phyloP scores from a whole-genome alignment of 2,797 vertebrate genomes.

The Graptemys geographica region DNA sequence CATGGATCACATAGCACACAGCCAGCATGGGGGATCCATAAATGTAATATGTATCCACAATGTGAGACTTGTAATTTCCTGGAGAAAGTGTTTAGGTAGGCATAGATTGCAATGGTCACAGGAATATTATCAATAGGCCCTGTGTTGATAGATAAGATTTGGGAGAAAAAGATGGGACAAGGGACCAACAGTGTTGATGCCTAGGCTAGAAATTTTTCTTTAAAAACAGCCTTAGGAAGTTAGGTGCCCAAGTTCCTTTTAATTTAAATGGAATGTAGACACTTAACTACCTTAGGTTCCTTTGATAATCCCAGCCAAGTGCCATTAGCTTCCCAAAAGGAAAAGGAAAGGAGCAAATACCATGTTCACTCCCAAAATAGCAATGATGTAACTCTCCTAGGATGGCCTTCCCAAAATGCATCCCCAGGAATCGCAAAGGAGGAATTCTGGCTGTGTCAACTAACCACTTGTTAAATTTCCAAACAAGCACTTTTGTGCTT shows the following conservation, averaged over 20 bases:
- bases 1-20: neutral
- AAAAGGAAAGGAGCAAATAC: neutral
- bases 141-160: neutral
- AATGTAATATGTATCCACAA: neutral
- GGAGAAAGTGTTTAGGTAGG: neutral
- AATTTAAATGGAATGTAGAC: neutral
- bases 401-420: neutral
- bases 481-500: neutral
- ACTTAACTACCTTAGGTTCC: neutral
- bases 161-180: neutral
- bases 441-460: neutral
- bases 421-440: neutral
- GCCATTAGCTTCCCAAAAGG: neutral
- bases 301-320: neutral
- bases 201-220: neutral
- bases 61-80: neutral
- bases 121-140: neutral
- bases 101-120: rapidly evolving
- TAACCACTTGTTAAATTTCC: neutral
- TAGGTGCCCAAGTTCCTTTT: neutral
- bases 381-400: neutral
- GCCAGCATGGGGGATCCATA: neutral
- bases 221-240: neutral
- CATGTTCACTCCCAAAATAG: neutral
- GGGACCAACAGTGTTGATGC: neutral